Conservation (phyloP, 2,888 invertebrate species). For the Panzeria rudis region DNA sequence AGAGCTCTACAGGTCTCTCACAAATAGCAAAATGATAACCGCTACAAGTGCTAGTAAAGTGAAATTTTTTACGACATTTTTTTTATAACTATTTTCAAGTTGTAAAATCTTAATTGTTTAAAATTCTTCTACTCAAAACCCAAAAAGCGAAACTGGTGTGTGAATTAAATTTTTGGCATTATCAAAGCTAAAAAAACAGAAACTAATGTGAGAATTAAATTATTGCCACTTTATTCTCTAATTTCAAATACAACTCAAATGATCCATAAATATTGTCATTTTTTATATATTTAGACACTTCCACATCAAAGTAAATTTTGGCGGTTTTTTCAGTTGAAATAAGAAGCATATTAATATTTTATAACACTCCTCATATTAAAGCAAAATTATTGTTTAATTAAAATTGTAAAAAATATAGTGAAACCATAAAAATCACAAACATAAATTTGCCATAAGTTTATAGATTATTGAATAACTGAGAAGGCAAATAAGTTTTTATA, state of each 20-base stretch:
- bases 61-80: no score
- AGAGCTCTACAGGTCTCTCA: no score
- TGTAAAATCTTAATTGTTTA: neutral
- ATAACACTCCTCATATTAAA: conserved; percentile 38
- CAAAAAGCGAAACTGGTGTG: neutral
- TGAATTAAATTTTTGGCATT: neutral
- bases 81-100: neutral
- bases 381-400: conserved; percentile 28
- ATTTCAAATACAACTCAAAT: conserved; percentile 22
- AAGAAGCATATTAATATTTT: conserved; percentile 27
- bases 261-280: conserved; percentile 16
- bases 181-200: neutral
- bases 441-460: conserved; percentile 6
- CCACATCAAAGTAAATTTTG: conserved; percentile 44
- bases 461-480: neutral
- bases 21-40: no score
- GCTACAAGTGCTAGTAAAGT: no score
- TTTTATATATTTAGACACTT: neutral
- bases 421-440: conserved; percentile 42
- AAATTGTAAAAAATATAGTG: conserved; percentile 11
- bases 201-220: neutral
- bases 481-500: neutral
- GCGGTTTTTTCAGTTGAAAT: neutral
- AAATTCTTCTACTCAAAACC: neutral
- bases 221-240: neutral